These are phyloP conservation scores for Eupithecia pulchellata DNA, from an alignment of 2,888 invertebrate species.

Conservation along the genomic window DNA sequence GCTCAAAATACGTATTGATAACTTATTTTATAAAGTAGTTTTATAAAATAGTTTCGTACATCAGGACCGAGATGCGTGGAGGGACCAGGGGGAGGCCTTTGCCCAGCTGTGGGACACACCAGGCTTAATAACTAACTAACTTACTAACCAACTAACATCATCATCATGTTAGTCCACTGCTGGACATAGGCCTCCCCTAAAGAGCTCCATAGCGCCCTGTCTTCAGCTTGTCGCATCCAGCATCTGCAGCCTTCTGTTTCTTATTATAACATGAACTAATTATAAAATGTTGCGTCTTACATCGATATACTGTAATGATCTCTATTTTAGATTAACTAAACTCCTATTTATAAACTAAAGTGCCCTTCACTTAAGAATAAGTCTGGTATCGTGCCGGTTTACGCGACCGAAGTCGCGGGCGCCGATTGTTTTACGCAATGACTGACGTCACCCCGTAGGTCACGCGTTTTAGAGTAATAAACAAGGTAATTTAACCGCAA, in stretches of 20 bases:
- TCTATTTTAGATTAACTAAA: not conserved
- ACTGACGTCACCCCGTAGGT: not conserved
- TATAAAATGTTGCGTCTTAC: not conserved
- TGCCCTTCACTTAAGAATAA: not conserved
- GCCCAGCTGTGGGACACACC: no score
- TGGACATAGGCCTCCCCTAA: no score
- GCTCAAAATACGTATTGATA: not conserved
- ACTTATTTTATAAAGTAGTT: not conserved
- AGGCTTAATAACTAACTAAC: no score
- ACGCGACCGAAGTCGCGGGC: not conserved
- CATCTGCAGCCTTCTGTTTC: no score
- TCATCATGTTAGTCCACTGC: no score
- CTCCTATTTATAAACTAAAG: not conserved
- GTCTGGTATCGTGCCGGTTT: not conserved
- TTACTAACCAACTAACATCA: no score
- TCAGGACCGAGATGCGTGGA: no score
- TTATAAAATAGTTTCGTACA: not conserved
- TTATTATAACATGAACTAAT: no score
- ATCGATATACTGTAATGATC: not conserved
- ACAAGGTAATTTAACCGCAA: not conserved
- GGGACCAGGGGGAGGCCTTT: no score
- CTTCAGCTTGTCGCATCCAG: no score
- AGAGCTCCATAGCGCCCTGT: no score
- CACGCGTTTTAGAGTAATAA: not conserved
- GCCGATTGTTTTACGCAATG: not conserved